A percentile compares a stretch with the other conserved stretches of the same genome.
Evolutionary conservation across 2,797 vertebrate genomes (phyloP).

Genomic region (Micrastur ruficollis): DNA sequence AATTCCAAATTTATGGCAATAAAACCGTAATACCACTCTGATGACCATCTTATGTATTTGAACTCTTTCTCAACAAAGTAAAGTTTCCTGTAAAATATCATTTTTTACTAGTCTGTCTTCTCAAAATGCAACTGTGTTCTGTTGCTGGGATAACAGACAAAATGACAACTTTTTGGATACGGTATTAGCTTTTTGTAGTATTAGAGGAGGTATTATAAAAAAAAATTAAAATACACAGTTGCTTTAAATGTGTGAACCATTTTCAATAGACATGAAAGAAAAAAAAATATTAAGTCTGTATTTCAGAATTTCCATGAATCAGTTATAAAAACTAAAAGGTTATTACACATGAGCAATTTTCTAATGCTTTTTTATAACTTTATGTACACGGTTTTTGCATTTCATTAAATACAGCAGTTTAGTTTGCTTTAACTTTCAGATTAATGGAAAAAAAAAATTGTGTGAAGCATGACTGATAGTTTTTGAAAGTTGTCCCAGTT

Average conservation of each 20-base stretch:
- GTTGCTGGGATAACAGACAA: neutral
- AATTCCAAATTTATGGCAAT: neutral
- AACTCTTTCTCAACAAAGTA: neutral
- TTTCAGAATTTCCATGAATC: neutral
- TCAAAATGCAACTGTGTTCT: neutral
- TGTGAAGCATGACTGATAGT: neutral
- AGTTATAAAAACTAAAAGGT: neutral
- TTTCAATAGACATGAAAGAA: neutral
- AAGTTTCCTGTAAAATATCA: neutral
- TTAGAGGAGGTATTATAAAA: neutral
- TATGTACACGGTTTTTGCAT: neutral
- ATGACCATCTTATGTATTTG: neutral
- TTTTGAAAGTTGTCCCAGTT: neutral
- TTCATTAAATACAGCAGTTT: neutral
- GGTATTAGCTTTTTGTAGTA: neutral
- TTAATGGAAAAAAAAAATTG: neutral
- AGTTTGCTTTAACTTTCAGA: neutral
- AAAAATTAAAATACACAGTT: neutral
- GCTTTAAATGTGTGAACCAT: neutral
- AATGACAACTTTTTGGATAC: neutral
- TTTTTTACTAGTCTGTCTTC: neutral
- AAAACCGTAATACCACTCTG: neutral
- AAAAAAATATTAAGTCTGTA: neutral
- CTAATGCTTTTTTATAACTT: neutral
- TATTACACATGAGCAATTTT: neutral